Conservation (phyloP, 1,140 invertebrate genomes). For the Drosophila chauvacae region DNA sequence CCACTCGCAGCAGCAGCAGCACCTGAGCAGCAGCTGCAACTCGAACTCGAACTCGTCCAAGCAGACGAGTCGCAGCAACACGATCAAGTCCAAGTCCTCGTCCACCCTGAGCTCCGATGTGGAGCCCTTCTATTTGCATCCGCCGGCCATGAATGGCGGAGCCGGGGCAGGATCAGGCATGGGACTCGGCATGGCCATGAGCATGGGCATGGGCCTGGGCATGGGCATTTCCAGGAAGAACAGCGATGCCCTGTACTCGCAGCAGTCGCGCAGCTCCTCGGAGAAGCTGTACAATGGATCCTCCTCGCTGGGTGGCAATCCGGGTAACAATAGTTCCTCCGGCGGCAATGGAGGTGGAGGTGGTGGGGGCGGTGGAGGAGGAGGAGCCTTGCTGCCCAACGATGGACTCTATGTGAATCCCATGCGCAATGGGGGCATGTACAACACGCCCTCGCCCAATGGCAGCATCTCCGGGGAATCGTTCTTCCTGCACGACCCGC, state of each 20-base stretch:
- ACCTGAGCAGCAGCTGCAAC: constrained; percentile 74
- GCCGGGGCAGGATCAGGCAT: constrained; percentile 28
- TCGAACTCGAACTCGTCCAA: constrained; percentile 84
- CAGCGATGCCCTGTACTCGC: constrained; percentile 73
- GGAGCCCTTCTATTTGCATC: constrained; percentile 91
- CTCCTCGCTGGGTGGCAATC: constrained; percentile 22
- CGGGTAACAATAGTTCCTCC: constrained; percentile 21
- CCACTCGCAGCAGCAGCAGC: constrained; percentile 55
- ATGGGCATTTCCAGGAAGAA: constrained; percentile 65
- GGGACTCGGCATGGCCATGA: constrained; percentile 17
- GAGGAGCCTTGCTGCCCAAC: constrained; percentile 85
- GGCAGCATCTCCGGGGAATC: constrained; percentile 87
- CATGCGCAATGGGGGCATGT: constrained; percentile 86
- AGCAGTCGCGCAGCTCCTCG: constrained; percentile 80
- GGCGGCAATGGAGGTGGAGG: background rate
- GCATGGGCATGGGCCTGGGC: constrained; percentile 34
- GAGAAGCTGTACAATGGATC: constrained; percentile 80
- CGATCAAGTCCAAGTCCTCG: constrained; percentile 83
- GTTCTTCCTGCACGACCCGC: constrained; percentile 93
- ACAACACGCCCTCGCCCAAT: constrained; percentile 73
- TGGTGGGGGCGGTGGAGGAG: constrained; percentile 34
- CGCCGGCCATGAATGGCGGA: constrained; percentile 84
- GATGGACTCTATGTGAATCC: constrained; percentile 93
- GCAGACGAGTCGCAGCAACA: constrained; percentile 80
- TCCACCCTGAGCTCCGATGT: constrained; percentile 83